Evolutionary conservation across 2,113 vertebrate species (phyloP).

Genomic region (Alces alces): DNA sequence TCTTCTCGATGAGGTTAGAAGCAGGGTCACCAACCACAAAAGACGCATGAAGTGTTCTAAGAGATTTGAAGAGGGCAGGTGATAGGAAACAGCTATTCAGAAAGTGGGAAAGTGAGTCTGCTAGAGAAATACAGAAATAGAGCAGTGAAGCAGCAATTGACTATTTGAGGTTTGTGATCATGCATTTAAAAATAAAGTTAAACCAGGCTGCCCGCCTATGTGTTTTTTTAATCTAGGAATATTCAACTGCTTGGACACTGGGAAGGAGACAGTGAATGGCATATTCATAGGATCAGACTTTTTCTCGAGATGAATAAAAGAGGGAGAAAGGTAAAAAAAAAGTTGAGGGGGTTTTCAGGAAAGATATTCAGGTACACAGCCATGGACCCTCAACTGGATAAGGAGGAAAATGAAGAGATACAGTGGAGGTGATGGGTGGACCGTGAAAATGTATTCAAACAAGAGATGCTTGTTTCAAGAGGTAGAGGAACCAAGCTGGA

Average conservation of each 20-base stretch:
- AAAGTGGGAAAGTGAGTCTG: not conserved
- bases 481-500: not conserved
- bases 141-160: not conserved
- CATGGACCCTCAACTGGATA: not conserved
- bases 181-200: not conserved
- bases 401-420: not conserved
- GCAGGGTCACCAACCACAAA: not conserved
- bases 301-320: slow-evolving; percentile 3
- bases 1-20: not conserved
- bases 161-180: not conserved
- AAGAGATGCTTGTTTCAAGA: not conserved
- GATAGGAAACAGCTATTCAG: not conserved
- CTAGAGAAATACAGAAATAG: not conserved
- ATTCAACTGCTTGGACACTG: not conserved
- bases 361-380: not conserved
- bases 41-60: not conserved
- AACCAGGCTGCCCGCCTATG: not conserved
- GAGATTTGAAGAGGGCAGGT: not conserved
- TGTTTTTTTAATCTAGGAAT: not conserved
- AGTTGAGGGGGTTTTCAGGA: not conserved
- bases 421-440: not conserved
- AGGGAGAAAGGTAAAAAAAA: not conserved
- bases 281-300: not conserved
- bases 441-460: not conserved
- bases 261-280: not conserved